phyloP scores from a whole-genome alignment of 2,113 vertebrate species.

The Tachycineta bicolor region DNA sequence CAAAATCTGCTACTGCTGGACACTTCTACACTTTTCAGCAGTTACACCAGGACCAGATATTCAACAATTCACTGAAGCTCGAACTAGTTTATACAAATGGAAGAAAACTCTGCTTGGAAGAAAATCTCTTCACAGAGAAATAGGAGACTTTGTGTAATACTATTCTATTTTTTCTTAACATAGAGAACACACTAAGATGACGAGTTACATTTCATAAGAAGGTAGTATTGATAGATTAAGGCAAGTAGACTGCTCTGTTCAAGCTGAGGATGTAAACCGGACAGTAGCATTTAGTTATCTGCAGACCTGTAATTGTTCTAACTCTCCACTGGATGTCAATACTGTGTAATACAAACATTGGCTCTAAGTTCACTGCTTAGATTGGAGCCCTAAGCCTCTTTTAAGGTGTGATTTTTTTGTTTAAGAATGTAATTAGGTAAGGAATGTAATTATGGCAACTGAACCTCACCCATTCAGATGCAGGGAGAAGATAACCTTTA shows the following conservation, averaged over 20 bases:
- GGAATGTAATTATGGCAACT: not conserved
- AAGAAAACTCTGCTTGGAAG: not conserved
- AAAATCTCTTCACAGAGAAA: not conserved
- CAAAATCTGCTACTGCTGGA: not conserved
- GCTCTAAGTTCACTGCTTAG: not conserved
- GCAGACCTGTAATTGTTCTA: conserved; percentile 74
- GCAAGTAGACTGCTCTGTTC: not conserved
- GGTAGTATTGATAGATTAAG: not conserved
- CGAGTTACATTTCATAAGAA: not conserved
- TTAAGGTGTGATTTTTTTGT: not conserved
- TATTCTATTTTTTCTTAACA: not conserved
- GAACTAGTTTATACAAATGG: not conserved
- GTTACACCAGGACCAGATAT: not conserved
- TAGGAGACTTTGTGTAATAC: not conserved
- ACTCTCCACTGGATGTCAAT: conserved; percentile 82
- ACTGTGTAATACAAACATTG: conserved; percentile 74
- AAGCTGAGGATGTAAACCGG: not conserved
- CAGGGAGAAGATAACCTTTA: not conserved
- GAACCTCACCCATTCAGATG: not conserved
- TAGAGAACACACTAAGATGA: not conserved
- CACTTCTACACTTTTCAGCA: not conserved
- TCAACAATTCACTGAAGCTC: not conserved
- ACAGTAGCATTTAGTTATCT: not conserved
- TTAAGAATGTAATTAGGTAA: not conserved
- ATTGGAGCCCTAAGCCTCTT: not conserved